Evolutionary conservation across 2,888 invertebrate species (phyloP), one percentile per base, ranked within the genome.

Genomic region (Euclidia mi): DNA sequence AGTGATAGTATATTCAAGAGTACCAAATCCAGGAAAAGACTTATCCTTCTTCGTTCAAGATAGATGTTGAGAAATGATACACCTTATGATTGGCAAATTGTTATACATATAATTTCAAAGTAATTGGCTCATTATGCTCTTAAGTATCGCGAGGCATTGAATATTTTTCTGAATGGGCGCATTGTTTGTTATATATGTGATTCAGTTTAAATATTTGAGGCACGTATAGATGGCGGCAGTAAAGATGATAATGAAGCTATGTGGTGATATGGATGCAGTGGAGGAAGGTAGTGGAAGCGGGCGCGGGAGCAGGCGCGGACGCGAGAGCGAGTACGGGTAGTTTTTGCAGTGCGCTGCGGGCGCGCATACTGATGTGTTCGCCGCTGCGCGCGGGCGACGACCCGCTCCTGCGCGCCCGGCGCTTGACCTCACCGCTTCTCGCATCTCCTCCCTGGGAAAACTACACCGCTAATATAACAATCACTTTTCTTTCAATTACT

Each of bases 361-460:
- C 76, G 79, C 85, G 89, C 88, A 89, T 89, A 90, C 86, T 88
- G 87, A 90, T 89, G 87, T 74, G 84, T 31, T 31, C 18, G 15
- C 56, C 38, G 69, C 52, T 49, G 69, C 63, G 64, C 56, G 59
- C 82, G 86, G 86, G 66, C 86, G 86, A 84, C 91, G 90, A 91
- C 90, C 91, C 84, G 81, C 80, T 79, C 77, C 61, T 48, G 70
- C 56, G 48, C 55, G 63, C 53, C 70, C 87, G 92, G 87, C 85
- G 87, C 42, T 90, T 91, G 92, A 92, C 92, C 92, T 83, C 84
- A 64, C 73, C 62, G 53, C 48, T 48, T 53, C 58, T 49, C 72
- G 69, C 38, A 20, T 31, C 48, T 43, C 71, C 53, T 46, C 73
- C 75, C 71, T 71, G 61, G 68, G 69, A 69, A 74, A 73, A 56